Percentiles rank a stretch among this genome's conserved stretches.
Conservation (phyloP, 2,113 vertebrate species). For the Canis aureus region DNA sequence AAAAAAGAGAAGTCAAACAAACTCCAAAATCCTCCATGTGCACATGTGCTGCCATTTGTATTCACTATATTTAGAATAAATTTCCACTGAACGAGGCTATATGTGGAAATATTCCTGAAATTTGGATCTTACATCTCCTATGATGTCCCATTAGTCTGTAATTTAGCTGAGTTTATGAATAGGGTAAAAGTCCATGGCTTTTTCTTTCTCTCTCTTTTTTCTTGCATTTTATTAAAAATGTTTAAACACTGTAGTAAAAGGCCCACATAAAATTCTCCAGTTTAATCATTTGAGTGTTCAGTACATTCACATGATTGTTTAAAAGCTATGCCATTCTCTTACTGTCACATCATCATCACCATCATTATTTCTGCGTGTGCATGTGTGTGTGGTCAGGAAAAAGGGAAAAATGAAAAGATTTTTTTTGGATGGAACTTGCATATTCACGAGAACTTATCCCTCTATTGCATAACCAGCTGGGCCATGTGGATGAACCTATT, state of each 20-base stretch:
- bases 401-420: neutral
- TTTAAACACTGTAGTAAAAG: neutral
- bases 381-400: neutral
- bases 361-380: neutral
- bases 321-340: neutral
- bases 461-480: neutral
- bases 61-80: neutral
- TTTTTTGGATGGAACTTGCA: neutral
- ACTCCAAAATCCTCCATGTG: neutral
- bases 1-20: neutral
- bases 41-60: neutral
- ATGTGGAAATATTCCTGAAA: neutral
- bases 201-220: neutral
- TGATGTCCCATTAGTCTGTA: neutral
- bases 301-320: neutral
- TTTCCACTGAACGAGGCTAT: neutral
- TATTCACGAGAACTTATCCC: neutral
- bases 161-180: neutral
- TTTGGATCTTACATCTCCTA: neutral
- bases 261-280: neutral
- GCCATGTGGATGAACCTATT: accelerated
- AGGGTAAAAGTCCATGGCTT: neutral
- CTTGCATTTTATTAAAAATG: neutral
- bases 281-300: neutral
- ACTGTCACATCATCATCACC: neutral